phyloP scores from a whole-genome alignment of 1,140 invertebrate genomes.

The Magallana angulata region DNA sequence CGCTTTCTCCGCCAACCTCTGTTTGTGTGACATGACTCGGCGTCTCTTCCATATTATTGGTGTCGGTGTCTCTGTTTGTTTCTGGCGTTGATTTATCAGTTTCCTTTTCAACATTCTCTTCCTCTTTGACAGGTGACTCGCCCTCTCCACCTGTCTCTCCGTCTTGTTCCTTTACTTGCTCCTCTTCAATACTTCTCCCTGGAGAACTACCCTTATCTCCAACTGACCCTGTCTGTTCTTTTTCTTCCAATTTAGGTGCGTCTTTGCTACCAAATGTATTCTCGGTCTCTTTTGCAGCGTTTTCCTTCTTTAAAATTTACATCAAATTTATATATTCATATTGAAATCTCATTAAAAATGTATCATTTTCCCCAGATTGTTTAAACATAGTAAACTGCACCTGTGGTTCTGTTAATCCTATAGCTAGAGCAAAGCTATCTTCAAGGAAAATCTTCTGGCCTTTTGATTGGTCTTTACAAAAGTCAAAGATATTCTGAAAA shows the following conservation, averaged over 20 bases:
- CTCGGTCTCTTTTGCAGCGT: not conserved
- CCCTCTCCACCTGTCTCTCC: too few species aligned
- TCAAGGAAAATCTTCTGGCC: not conserved
- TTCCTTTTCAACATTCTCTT: too few species aligned
- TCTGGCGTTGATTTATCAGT: too few species aligned
- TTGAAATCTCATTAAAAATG: too few species aligned
- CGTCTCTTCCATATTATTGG: too few species aligned
- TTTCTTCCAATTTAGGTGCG: not conserved
- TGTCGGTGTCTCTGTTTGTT: too few species aligned
- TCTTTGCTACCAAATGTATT: not conserved
- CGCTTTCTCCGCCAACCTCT: not conserved
- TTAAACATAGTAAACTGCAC: not conserved
- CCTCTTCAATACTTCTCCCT: too few species aligned
- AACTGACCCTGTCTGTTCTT: not conserved
- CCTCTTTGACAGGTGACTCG: too few species aligned
- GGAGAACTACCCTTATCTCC: too few species aligned
- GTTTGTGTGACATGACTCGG: not conserved
- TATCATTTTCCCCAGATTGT: too few species aligned
- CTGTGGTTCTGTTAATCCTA: not conserved
- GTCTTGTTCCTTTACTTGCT: too few species aligned
- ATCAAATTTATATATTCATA: too few species aligned
- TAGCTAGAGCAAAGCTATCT: not conserved
- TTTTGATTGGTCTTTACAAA: not conserved
- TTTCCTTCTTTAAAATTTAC: not conserved
- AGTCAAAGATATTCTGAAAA: not conserved